Conservation (phyloP, 2,113 vertebrate genomes). For the Cercopithecus mona region DNA sequence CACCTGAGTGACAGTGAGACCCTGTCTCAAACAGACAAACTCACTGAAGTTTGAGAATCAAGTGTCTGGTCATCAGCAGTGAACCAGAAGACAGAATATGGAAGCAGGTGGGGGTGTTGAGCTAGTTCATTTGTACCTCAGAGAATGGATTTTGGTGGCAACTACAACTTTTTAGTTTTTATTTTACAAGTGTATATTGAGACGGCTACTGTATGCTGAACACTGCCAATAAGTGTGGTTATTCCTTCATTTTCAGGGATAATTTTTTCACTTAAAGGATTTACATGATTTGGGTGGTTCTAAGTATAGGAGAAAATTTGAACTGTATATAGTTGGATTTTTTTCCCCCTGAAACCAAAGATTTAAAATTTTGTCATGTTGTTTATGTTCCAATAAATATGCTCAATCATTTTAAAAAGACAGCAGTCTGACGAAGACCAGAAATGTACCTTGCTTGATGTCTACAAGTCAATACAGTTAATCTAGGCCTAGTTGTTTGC, state of each 20-base stretch:
- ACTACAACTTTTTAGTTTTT: neutral
- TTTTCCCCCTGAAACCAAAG: constrained; percentile 7
- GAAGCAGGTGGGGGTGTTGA: neutral
- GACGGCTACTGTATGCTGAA: neutral
- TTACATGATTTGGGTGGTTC: neutral
- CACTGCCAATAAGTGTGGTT: neutral
- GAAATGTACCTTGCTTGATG: neutral
- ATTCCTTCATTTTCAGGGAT: neutral
- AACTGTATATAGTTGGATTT: constrained; percentile 6
- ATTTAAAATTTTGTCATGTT: constrained; percentile 45
- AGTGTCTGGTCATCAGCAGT: neutral
- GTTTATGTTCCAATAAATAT: neutral
- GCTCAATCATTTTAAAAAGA: neutral
- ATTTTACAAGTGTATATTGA: constrained; percentile 7
- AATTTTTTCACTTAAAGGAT: neutral
- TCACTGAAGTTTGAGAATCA: constrained; percentile 45
- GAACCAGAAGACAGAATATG: constrained; percentile 6
- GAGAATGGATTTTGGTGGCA: neutral
- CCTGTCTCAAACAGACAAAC: neutral
- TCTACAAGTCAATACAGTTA: neutral
- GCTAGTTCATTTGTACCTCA: neutral
- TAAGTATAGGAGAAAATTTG: constrained; percentile 2
- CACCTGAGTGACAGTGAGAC: too few relatives aligned
- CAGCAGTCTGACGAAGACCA: neutral
- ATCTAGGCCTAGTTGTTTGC: neutral